These are phyloP conservation scores for Darevskia nairensis DNA, from an alignment of 2,797 vertebrate species.

Conservation along the genomic window DNA sequence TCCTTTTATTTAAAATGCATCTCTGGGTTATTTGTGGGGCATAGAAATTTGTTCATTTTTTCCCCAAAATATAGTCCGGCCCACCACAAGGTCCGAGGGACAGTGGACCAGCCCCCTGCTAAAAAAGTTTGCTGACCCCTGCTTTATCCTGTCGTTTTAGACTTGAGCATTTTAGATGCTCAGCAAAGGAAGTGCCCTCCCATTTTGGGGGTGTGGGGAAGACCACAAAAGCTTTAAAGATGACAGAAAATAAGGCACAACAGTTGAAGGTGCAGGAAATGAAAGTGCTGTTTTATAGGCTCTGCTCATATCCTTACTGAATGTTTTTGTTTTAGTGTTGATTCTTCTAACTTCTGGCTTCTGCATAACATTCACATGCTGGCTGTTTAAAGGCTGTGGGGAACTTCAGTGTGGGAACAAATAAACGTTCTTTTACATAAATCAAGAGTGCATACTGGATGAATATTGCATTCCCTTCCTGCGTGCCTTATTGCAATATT, in stretches of 20 bases:
- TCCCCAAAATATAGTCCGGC: too few relatives aligned
- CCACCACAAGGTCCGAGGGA: too few relatives aligned
- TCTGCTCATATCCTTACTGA: conserved; percentile 7
- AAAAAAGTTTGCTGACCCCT: too few relatives aligned
- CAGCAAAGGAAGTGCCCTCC: not conserved
- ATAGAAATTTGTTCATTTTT: too few relatives aligned
- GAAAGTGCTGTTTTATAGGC: conserved; percentile 7
- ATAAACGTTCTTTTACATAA: conserved; percentile 18
- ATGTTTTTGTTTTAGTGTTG: conserved; percentile 9
- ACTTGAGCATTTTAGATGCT: not conserved
- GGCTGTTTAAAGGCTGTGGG: not conserved
- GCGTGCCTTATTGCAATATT: conserved; percentile 7
- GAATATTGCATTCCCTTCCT: not conserved
- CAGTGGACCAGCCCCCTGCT: too few relatives aligned
- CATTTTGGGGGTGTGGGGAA: not conserved
- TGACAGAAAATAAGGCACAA: not conserved
- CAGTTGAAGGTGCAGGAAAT: conserved; percentile 12
- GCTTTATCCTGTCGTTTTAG: not conserved
- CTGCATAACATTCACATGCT: not conserved
- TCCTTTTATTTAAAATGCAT: too few relatives aligned
- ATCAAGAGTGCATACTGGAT: not conserved
- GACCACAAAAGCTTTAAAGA: not conserved
- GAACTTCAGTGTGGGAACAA: not conserved
- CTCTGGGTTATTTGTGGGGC: too few relatives aligned
- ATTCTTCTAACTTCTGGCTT: conserved; percentile 25